phyloP scores from a whole-genome alignment of 2,113 vertebrate genomes.

The Calypte anna region DNA sequence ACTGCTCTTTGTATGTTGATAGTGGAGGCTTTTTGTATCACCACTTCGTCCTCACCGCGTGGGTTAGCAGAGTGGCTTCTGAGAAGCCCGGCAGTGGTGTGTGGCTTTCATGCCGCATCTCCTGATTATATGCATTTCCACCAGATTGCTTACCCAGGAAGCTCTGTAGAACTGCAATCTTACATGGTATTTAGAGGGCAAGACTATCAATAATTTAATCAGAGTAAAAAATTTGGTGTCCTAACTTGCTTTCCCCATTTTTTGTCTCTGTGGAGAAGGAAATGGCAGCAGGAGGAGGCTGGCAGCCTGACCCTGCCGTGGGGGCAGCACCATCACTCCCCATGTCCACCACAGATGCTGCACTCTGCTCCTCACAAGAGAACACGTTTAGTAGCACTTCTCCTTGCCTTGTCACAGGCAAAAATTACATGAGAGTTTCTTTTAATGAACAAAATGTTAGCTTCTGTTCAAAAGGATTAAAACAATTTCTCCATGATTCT shows the following conservation, averaged over 20 bases:
- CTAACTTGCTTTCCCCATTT: neutral
- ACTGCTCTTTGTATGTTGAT: neutral
- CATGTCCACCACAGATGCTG: fast-evolving
- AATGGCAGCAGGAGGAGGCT: neutral
- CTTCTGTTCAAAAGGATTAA: neutral
- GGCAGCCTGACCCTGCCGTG: fast-evolving
- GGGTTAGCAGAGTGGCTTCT: neutral
- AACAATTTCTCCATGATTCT: neutral
- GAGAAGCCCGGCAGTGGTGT: neutral
- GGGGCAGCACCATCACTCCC: neutral
- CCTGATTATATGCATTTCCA: neutral
- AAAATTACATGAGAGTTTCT: neutral
- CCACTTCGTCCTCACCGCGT: neutral
- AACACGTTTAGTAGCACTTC: neutral
- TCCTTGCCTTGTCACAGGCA: neutral
- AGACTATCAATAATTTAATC: neutral
- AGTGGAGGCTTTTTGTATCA: neutral
- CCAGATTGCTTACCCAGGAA: neutral
- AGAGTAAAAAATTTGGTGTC: neutral
- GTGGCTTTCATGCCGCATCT: neutral
- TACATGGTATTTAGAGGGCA: neutral
- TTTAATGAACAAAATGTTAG: neutral
- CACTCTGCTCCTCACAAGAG: neutral
- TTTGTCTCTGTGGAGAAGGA: neutral
- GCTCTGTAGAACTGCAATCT: neutral